phyloP scores from a whole-genome alignment of 2,888 invertebrate genomes.

The Polymixis flavicincta region DNA sequence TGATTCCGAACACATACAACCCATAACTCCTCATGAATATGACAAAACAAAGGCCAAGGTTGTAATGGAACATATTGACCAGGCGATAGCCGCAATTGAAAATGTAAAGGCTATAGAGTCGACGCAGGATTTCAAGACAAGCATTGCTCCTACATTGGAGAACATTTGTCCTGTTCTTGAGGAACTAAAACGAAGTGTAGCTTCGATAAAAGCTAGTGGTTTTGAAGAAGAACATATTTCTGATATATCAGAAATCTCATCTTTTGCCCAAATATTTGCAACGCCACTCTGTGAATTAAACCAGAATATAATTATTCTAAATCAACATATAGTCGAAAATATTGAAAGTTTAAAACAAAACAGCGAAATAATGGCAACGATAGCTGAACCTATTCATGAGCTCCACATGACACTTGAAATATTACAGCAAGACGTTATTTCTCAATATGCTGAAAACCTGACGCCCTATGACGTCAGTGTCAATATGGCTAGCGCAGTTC shows the following conservation, averaged over 20 bases:
- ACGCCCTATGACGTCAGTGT: conserved; percentile 74
- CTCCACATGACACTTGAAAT: conserved; percentile 84
- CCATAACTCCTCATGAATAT: conserved; percentile 65
- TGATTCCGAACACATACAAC: conserved; percentile 79
- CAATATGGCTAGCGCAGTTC: conserved; percentile 81
- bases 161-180: conserved; percentile 82
- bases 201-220: conserved; percentile 72
- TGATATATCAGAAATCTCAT: conserved; percentile 83
- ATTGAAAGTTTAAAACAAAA: conserved; percentile 77
- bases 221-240: conserved; percentile 74
- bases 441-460: conserved; percentile 81
- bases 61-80: conserved; percentile 81
- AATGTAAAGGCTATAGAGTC: conserved; percentile 78
- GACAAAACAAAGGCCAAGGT: conserved; percentile 74
- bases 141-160: conserved; percentile 74
- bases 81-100: conserved; percentile 80
- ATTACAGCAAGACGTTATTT: conserved; percentile 86
- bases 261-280: conserved; percentile 82
- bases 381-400: conserved; percentile 87
- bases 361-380: conserved; percentile 76
- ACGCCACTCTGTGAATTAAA: conserved; percentile 82
- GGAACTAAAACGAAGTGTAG: conserved; percentile 81
- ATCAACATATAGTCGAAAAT: conserved; percentile 81
- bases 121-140: conserved; percentile 68
- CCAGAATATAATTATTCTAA: conserved; percentile 79